These are phyloP conservation scores for Zaprionus ghesquierei DNA, from an alignment of 1,140 invertebrate species.

Conservation along the genomic window DNA sequence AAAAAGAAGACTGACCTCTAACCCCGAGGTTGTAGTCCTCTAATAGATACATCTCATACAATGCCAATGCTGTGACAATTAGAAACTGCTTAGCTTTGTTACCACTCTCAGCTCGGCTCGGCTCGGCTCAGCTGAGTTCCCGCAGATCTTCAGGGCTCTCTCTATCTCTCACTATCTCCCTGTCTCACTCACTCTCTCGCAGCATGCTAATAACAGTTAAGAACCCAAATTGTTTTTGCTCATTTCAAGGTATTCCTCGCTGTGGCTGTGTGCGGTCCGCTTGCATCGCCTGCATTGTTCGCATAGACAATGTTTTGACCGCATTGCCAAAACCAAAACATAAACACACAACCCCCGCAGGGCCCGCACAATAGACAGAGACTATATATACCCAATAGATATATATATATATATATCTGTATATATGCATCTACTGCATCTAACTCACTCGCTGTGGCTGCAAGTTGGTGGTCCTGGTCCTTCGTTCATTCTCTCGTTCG, in stretches of 20 bases:
- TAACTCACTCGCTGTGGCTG: slow-evolving; percentile 20
- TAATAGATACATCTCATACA: slow-evolving; percentile 36
- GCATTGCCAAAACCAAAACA: slow-evolving; percentile 74
- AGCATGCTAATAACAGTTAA: slow-evolving; percentile 79
- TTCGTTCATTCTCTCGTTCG: not conserved
- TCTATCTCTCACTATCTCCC: too few relatives aligned
- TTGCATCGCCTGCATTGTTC: slow-evolving; percentile 64
- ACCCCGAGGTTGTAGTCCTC: not conserved
- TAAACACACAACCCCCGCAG: slow-evolving; percentile 13
- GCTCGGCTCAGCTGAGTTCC: not conserved
- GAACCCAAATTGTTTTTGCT: slow-evolving; percentile 66
- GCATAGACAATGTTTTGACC: slow-evolving; percentile 74
- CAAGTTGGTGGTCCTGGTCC: slow-evolving; percentile 42
- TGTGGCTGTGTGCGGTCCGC: slow-evolving; percentile 65
- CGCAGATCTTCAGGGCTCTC: too few relatives aligned
- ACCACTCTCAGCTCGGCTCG: not conserved
- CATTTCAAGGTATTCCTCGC: slow-evolving; percentile 69
- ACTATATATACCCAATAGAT: not conserved
- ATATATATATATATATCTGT: not conserved
- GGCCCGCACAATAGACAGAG: not conserved
- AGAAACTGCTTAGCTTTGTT: slow-evolving; percentile 72
- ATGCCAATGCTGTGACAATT: slow-evolving; percentile 57
- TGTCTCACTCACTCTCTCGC: slow-evolving; percentile 29
- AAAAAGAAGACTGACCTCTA: not conserved
- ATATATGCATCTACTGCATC: not conserved